These are phyloP conservation scores for Drosophila guanche DNA, from an alignment of 1,140 invertebrate genomes.

Conservation along the genomic window DNA sequence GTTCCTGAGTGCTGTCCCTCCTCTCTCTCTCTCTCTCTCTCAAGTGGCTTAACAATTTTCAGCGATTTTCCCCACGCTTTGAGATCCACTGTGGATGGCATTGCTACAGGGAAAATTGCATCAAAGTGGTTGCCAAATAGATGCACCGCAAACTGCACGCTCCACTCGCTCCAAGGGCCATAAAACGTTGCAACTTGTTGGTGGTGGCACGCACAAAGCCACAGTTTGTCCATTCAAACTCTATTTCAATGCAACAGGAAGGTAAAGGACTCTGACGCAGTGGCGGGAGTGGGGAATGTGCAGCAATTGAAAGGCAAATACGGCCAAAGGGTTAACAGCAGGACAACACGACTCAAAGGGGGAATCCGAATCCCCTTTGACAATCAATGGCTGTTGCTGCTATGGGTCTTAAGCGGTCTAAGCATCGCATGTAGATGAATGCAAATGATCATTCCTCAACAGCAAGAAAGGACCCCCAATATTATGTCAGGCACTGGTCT, in stretches of 20 bases:
- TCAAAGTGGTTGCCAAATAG: conserved; percentile 66
- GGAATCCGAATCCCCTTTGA: conserved; percentile 26
- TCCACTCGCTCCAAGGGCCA: conserved; percentile 8
- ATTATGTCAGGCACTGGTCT: conserved; percentile 24
- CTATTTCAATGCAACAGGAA: conserved; percentile 18
- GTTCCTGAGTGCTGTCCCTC: background rate
- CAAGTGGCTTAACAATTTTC: conserved; percentile 40
- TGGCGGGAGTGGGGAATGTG: conserved; percentile 10
- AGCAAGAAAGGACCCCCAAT: conserved; percentile 12
- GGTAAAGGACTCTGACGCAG: background rate
- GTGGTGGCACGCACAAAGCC: conserved; percentile 55
- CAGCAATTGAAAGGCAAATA: conserved; percentile 45
- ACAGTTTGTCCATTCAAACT: conserved; percentile 37
- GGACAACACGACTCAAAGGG: conserved; percentile 43
- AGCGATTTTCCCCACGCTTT: conserved; percentile 9
- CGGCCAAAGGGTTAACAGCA: conserved; percentile 31
- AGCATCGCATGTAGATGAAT: conserved; percentile 22
- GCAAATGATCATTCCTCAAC: conserved; percentile 36
- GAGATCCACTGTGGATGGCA: background rate
- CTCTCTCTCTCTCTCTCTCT: conserved; percentile 12
- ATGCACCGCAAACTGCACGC: conserved; percentile 39
- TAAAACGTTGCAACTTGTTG: conserved; percentile 67
- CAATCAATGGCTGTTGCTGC: conserved; percentile 4
- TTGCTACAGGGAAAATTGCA: conserved; percentile 44
- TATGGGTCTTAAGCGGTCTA: conserved; percentile 33